phyloP scores from a whole-genome alignment of 2,113 vertebrate genomes.

The Paramisgurnus dabryanus region DNA sequence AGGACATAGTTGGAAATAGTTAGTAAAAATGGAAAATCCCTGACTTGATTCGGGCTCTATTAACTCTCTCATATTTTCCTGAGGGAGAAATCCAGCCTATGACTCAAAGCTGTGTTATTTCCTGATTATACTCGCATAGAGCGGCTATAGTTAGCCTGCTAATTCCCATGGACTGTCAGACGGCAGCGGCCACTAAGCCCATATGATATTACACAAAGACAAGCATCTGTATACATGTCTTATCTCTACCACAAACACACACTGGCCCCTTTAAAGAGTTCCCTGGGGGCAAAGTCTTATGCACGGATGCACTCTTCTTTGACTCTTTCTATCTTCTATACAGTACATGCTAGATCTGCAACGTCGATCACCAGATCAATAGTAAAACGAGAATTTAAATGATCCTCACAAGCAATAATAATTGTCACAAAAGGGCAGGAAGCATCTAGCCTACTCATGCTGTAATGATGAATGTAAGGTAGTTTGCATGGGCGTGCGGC shows the following conservation, averaged over 20 bases:
- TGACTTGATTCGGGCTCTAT: not conserved
- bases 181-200: not conserved
- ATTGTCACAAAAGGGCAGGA: not conserved
- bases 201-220: slow-evolving; percentile 10
- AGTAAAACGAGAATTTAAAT: not conserved
- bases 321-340: not conserved
- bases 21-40: slow-evolving; percentile 27
- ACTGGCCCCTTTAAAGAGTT: not conserved
- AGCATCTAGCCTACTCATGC: not conserved
- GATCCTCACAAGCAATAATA: not conserved
- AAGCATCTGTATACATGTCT: not conserved
- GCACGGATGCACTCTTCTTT: not conserved
- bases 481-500: not conserved
- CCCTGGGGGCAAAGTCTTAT: not conserved
- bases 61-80: slow-evolving; percentile 22
- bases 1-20: slow-evolving; percentile 10
- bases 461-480: not conserved
- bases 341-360: too few species aligned
- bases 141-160: slow-evolving; percentile 26
- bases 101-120: slow-evolving; percentile 55
- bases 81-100: slow-evolving; percentile 43
- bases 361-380: not conserved
- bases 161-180: slow-evolving; percentile 32
- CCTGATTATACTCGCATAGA: slow-evolving; percentile 33
- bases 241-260: not conserved